A percentile compares a stretch with the other conserved stretches of the same genome.
Evolutionary conservation across 2,888 invertebrate genomes (phyloP).

Genomic region (Lomographa bimaculata): DNA sequence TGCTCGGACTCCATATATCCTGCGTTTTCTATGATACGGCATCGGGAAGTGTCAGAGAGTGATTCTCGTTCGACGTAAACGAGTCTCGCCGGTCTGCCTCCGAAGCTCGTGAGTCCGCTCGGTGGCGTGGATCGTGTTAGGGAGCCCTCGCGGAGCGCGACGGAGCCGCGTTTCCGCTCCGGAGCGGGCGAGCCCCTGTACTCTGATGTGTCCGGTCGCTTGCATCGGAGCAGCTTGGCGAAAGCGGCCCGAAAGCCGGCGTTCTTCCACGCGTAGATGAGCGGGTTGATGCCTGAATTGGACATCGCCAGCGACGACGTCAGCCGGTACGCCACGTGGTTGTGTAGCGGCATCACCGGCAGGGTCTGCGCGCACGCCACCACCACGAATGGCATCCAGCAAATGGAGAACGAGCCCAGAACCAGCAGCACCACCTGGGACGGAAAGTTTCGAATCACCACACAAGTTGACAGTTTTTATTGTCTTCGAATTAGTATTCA

Average conservation of each 20-base stretch:
- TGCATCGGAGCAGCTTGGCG: constrained; percentile 86
- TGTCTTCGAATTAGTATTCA: too few species aligned
- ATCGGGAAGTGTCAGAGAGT: constrained; percentile 60
- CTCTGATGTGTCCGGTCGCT: constrained; percentile 83
- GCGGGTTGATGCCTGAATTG: constrained; percentile 91
- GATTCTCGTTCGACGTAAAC: constrained; percentile 63
- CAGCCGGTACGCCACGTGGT: constrained; percentile 84
- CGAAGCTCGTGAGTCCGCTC: constrained; percentile 54
- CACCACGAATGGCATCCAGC: constrained; percentile 92
- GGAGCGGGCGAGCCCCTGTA: constrained; percentile 83
- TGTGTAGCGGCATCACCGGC: constrained; percentile 74
- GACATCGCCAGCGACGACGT: constrained; percentile 89
- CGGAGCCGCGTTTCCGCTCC: constrained; percentile 76
- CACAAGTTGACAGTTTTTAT: too few species aligned
- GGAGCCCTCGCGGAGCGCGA: constrained; percentile 74
- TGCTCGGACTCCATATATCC: constrained; percentile 71
- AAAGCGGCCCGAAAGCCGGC: constrained; percentile 90
- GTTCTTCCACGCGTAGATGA: constrained; percentile 94
- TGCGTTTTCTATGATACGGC: constrained; percentile 78
- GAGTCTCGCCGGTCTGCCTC: constrained; percentile 70
- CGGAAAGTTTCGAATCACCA: neutral
- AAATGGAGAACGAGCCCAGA: constrained; percentile 90
- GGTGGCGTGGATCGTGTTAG: constrained; percentile 67
- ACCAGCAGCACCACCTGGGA: constrained; percentile 89
- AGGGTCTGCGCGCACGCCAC: constrained; percentile 86